Base-by-base conservation (phyloP, 2,797 vertebrate species). In the Sebastes cheni region DNA sequence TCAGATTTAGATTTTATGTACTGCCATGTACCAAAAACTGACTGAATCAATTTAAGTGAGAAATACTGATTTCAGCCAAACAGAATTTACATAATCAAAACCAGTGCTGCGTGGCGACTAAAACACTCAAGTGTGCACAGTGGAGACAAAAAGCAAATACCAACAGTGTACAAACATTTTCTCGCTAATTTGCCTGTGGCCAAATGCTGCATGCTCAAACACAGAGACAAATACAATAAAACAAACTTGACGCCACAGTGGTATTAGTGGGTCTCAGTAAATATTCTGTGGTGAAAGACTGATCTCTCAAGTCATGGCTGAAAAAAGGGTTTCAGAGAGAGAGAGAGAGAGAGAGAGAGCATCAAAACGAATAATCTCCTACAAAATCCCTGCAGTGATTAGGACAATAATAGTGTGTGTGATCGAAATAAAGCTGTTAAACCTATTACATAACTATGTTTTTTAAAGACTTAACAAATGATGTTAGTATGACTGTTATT, bases 221-320 rank as follows among this genome's bases (percentile, higher is more conserved):
- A 83, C 61, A 70, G 65, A 86, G 36, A 59, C 81, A 79, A 79
- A 73, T 77, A 83, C 58, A 77, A 78, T 83, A 83, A 85, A 86
- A 87, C 59, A 77, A 87, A 85, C 77, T 79, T 73, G 78, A 85
- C 62, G 61, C 81, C 79, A 81, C 78, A 73, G 81, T 80, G 75
- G 70, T 74, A 75, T 90, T 82, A 84, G 60, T 77, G 79, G 79
- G 79, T 68, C 16, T 82, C 52, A 72, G 58, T 78, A 32, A 87
- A 75, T 82, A 76, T 76, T 83, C 32, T 78, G 80, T 77, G 86
- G 82, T 68, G 36, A 77, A 66, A 75, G 42, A 79, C 42, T 75
- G 82, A 85, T 84, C 82, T 81, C 58, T 80, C 52, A 72, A 80
- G 70, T 77, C 56, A 75, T 52, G 59, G 78, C 34, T 74, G 69